Base-by-base conservation (phyloP, 2,888 invertebrate species). In the Brachypalpus laphriformis region DNA sequence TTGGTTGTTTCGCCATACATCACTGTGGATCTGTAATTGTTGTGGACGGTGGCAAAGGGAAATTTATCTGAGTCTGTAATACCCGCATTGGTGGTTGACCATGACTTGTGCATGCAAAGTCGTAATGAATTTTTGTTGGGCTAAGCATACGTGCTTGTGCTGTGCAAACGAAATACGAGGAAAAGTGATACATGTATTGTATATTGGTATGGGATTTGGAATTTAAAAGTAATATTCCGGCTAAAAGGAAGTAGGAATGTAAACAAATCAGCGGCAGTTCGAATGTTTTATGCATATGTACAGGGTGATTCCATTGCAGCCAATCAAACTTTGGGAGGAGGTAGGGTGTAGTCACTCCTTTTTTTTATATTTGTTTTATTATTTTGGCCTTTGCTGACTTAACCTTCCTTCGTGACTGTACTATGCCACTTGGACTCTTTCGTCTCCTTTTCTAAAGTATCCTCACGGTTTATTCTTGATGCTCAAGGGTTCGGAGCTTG, bases 11-110 rank as follows among this genome's bases (percentile, higher is more conserved):
- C 37, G 42, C 40, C 57, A 57, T 65, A 65, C 37, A 71, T 71
- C 51, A 59, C 11, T 49, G 34, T 47, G 45, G 57, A 71, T 65
- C 49, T 57, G 65, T 71, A 65, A 65, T 72, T 57, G 57, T 25
- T 63, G 25, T 28, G 25, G 45, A 49, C 14, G 47, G 37, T 49
- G 70, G 47, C 40, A 47, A 18, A 40, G 20, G 45, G 51, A 18
- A 54, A 81, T 75, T 75, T 68, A 68, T 66, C 49, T 63, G 37
- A 57, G 65, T 57, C 63, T 63, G 63, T 40, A 76, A 59, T 71
- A 82, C 65, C 82, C 77, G 77, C 77, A 77, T 11, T 70, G 54
- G 70, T 56, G 71, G 20, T 49, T 47, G 49, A 31, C 11, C 42
- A 59, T 2, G 20, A 37, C 18, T 68, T 25, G 31, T 71, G 20